Evolutionary conservation across 2,113 vertebrate species (phyloP).

Genomic region (Oreochromis niloticus): DNA sequence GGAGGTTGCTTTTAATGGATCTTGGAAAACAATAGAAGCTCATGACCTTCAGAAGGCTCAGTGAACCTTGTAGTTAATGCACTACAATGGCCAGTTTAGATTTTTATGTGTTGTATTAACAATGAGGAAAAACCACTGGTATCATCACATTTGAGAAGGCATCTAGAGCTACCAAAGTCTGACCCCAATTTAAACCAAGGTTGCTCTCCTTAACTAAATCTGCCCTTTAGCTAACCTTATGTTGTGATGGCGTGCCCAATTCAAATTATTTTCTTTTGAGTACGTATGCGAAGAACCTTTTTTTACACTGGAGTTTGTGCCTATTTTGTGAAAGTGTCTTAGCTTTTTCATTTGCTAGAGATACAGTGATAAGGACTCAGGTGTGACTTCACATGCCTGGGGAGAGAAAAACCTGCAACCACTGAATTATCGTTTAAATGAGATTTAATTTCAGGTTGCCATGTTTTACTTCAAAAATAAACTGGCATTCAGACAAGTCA

Average conservation of each 20-base stretch:
- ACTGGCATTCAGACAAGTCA: not conserved
- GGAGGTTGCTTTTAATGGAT: conserved; percentile 24
- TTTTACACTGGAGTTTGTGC: not conserved
- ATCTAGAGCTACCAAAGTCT: not conserved
- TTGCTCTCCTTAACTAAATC: not conserved
- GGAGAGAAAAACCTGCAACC: not conserved
- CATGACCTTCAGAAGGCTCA: not conserved
- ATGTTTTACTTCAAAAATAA: not conserved
- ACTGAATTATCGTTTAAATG: not conserved
- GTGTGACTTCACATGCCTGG: not conserved
- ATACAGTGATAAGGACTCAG: not conserved
- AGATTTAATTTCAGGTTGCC: not conserved
- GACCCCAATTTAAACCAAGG: conserved; percentile 16
- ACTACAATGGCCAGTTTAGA: not conserved
- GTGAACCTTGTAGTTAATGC: not conserved
- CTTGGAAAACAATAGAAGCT: conserved; percentile 3
- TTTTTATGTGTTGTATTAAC: not conserved
- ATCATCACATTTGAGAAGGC: not conserved
- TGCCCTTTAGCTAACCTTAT: not conserved
- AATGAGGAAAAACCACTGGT: not conserved
- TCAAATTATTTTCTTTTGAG: not conserved
- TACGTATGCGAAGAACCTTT: not conserved
- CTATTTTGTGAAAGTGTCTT: not conserved
- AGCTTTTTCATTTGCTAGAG: not conserved
- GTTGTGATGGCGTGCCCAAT: not conserved